Evolutionary conservation across 2,888 invertebrate genomes (phyloP).

Genomic region (Polia nebulosa): DNA sequence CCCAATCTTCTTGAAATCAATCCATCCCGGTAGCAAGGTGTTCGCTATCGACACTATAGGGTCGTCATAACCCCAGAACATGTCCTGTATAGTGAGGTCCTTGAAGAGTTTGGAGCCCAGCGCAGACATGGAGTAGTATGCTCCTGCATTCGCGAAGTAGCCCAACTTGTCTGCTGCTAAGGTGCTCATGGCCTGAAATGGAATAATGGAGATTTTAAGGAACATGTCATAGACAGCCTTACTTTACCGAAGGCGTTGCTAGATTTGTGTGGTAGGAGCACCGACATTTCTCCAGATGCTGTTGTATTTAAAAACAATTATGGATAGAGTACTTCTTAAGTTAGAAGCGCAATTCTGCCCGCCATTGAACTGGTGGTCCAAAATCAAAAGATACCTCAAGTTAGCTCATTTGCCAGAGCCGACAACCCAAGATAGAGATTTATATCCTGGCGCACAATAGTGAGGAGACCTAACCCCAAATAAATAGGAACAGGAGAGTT

Average conservation of each 20-base stretch:
- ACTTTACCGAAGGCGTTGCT: neutral
- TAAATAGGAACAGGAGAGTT: too few relatives aligned
- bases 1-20: constrained; percentile 95
- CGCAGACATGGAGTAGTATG: constrained; percentile 92
- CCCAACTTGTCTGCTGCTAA: constrained; percentile 82
- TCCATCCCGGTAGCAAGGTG: constrained; percentile 94
- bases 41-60: constrained; percentile 94
- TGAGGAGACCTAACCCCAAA: too few relatives aligned
- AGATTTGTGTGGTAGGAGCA: too few relatives aligned
- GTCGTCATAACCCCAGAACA: constrained; percentile 96
- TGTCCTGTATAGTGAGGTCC: constrained; percentile 92
- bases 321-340: too few relatives aligned
- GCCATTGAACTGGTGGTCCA: too few relatives aligned
- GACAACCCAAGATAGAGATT: too few relatives aligned
- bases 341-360: too few relatives aligned
- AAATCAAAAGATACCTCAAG: too few relatives aligned
- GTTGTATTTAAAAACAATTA: too few relatives aligned
- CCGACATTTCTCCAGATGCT: too few relatives aligned
- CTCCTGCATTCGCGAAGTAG: constrained; percentile 92
- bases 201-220: neutral
- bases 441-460: too few relatives aligned
- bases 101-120: constrained; percentile 93
- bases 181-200: constrained; percentile 84
- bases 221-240: neutral
- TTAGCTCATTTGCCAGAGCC: too few relatives aligned